Base-by-base conservation (phyloP, 2,888 invertebrate genomes). In the Holacanthella duospinosa region DNA sequence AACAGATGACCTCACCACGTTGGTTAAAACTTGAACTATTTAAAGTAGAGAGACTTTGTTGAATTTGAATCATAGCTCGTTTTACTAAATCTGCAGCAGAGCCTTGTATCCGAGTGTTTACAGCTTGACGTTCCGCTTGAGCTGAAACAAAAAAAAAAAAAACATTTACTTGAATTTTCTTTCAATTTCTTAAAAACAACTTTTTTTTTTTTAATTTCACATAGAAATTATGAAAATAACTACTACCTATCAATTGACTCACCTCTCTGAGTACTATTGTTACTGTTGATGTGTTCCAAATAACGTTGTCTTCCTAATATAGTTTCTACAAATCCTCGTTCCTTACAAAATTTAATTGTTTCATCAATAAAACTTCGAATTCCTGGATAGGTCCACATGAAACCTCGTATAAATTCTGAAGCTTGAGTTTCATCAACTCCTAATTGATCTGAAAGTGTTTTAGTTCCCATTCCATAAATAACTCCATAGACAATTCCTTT, bases 51-150 rank as follows among this genome's bases (percentile, higher is more conserved):
- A 58, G 58, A 19, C 24, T 29, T 4, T 79, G 77, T 71, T 93
- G 86, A 73, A 95, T 84, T 58, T 82, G 80, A 29, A 90, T 81
- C 86, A 96, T 91, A 0, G 95, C 93, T 63, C 82, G 84, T 78
- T 99, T 99, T 0, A 90, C 88, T 55, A 99, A 85, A 78, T 99
- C 97, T 0, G 96, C 93, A 0, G 96, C 97, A 0, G 96, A 93
- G 0, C 96, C 97, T 79, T 99, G 97, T 60, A 99, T 87, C 19
- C 86, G 88, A 1, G 95, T 90, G 77, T 99, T 99, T 0, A 99
- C 84, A 19, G 95, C 94, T 81, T 96, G 95, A n/a, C 97, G 82
- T 78, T 94, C 93, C 0, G 93, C 89, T 80, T 92, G 85, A 74
- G 81, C 88, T 87, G 74, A 3, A 75, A 71, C 66, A 55, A 29